These are phyloP conservation scores for Chalcosyrphus nemorum DNA, from an alignment of 2,888 invertebrate genomes.

Conservation along the genomic window DNA sequence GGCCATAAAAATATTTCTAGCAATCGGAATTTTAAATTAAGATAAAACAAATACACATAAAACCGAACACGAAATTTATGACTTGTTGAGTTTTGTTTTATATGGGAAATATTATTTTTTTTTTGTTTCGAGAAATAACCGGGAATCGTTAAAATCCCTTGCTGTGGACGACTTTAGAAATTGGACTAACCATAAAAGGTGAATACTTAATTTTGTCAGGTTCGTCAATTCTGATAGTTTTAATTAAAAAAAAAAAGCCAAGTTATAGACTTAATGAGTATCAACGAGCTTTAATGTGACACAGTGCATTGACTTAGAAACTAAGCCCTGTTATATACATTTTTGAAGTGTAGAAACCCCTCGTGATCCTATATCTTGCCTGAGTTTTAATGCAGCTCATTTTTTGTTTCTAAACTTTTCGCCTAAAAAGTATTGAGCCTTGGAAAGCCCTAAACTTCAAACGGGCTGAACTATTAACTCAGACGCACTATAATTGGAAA, in stretches of 20 bases:
- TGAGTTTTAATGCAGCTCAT: too few relatives aligned
- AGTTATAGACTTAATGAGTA: neutral
- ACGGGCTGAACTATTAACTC: too few relatives aligned
- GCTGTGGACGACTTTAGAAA: neutral
- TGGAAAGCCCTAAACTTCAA: too few relatives aligned
- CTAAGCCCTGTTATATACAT: too few relatives aligned
- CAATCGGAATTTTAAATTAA: constrained; percentile 28
- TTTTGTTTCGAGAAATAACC: neutral
- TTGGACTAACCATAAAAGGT: constrained; percentile 38
- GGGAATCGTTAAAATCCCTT: neutral
- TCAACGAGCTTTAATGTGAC: neutral
- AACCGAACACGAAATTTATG: constrained; percentile 20
- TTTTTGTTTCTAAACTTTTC: too few relatives aligned
- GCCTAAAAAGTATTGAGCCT: too few relatives aligned
- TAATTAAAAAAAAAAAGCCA: neutral
- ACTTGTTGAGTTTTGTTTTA: constrained; percentile 15
- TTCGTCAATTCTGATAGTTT: neutral
- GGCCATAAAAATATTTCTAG: constrained; percentile 40
- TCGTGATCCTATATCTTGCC: too few relatives aligned
- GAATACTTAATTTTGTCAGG: constrained; percentile 21
- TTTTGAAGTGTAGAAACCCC: too few relatives aligned
- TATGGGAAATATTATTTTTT: neutral
- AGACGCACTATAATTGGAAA: too few relatives aligned
- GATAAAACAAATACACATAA: constrained; percentile 26
- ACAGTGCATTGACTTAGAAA: neutral